Evolutionary conservation across 1,140 invertebrate genomes (phyloP), one percentile per base, ranked within the genome.

Genomic region (Eciton burchellii): DNA sequence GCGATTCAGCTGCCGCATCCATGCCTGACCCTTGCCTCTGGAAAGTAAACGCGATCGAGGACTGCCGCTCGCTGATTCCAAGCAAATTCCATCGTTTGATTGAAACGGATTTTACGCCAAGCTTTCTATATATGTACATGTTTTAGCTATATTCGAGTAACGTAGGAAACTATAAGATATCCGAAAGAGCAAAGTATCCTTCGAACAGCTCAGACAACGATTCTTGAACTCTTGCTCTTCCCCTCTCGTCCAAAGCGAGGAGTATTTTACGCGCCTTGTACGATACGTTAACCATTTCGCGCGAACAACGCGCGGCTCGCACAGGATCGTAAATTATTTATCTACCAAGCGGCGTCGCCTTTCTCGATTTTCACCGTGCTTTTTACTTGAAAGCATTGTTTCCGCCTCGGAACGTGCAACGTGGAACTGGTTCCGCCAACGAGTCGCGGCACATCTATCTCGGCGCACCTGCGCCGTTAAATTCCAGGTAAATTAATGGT

Each of bases 331-430:
- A 35, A 35, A 35, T 35, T 35, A 35, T 35, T 62, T 12, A 60
- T 73, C n/a, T 62, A 21, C 19, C 11, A 8, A 71, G 24, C 14
- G 24, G 21, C 11, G 12, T 47, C 47, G 19, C 24, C 14, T 68
- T 19, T 68, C 49, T 66, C n/a, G 59, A 54, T 52, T 35, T 41
- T 29, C 29, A 41, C 21, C 56, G 3, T 77, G 56, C n/a, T n/a
- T 79, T 79, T 79, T 57, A 70, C 12, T 29, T 68, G n/a, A 77
- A 77, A 79, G 70, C 56, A 56, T 79, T 62, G 47, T 79, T 70
- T 57, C 49, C 56, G 41, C 6, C 41, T 79, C 21, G 56, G 56
- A 79, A 79, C 19, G 35, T 35, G 35, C 35, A 26, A 6, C 35
- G 26, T 29, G 56, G 21, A 79, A 79, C 74, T 79, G 49, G 74